phyloP scores from a whole-genome alignment of 2,113 vertebrate species.

The Apteryx owenii region DNA sequence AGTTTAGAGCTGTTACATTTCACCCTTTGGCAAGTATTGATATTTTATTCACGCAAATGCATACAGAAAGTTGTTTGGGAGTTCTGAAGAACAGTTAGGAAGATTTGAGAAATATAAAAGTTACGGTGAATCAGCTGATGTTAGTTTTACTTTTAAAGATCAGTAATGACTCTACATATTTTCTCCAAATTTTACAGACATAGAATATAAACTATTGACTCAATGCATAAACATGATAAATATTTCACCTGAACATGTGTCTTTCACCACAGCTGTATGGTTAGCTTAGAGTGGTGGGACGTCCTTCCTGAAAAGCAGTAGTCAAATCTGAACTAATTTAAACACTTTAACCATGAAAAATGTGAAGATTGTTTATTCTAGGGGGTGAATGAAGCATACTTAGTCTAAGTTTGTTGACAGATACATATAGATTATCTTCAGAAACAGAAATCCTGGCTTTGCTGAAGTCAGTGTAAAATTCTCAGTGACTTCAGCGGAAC shows the following conservation, averaged over 20 bases:
- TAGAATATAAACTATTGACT: neutral
- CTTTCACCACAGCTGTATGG: neutral
- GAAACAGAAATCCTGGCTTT: neutral
- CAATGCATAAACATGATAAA: neutral
- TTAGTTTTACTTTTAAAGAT: neutral
- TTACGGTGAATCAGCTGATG: neutral
- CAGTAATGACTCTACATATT: neutral
- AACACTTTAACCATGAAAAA: conserved; percentile 19
- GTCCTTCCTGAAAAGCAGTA: neutral
- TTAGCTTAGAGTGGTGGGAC: neutral
- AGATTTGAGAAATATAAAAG: neutral
- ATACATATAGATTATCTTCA: neutral
- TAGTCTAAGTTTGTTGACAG: neutral
- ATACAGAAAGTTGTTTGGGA: neutral
- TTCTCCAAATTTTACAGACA: neutral
- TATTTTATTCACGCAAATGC: neutral
- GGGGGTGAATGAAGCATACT: neutral
- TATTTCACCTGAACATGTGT: neutral
- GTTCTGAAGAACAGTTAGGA: neutral
- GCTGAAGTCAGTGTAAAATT: neutral
- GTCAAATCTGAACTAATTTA: neutral
- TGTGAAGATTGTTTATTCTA: neutral
- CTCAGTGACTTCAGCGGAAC: neutral
- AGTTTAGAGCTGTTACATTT: neutral
- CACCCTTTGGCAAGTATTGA: neutral